Conservation (phyloP, 2,888 invertebrate species). For the Torymus aiolomorphi region DNA sequence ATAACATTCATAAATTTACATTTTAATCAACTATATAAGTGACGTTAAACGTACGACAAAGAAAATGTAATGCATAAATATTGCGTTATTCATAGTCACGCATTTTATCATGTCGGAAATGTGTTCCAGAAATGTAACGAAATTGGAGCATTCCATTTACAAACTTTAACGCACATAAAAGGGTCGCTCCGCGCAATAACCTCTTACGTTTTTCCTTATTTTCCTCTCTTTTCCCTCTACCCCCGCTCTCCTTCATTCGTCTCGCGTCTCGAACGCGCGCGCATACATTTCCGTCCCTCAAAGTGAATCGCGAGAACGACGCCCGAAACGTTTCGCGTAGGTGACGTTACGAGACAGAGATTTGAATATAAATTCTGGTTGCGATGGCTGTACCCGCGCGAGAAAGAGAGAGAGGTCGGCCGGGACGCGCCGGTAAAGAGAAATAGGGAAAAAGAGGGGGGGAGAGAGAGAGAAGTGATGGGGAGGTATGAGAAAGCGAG, state of each 20-base stretch:
- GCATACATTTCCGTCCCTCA: conserved; percentile 38
- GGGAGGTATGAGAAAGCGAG: conserved; percentile 7
- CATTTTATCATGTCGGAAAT: not conserved
- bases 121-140: not conserved
- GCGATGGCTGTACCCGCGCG: conserved; percentile 59
- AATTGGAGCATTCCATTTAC: conserved; percentile 34
- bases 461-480: not conserved
- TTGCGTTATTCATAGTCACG: not conserved
- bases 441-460: not conserved
- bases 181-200: conserved; percentile 29
- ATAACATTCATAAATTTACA: too few relatives aligned
- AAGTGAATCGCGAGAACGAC: conserved; percentile 45
- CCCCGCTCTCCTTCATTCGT: not conserved
- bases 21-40: too few relatives aligned
- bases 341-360: conserved; percentile 47
- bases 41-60: too few relatives aligned
- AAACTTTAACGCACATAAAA: not conserved
- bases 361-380: conserved; percentile 54
- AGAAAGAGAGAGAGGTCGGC: not conserved
- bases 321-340: conserved; percentile 22
- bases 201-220: conserved; percentile 24
- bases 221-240: too few relatives aligned
- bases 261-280: conserved; percentile 10
- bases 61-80: too few relatives aligned
- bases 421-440: not conserved